These are phyloP conservation scores for Euwallacea fornicatus DNA, from an alignment of 1,140 invertebrate species.

Conservation along the genomic window DNA sequence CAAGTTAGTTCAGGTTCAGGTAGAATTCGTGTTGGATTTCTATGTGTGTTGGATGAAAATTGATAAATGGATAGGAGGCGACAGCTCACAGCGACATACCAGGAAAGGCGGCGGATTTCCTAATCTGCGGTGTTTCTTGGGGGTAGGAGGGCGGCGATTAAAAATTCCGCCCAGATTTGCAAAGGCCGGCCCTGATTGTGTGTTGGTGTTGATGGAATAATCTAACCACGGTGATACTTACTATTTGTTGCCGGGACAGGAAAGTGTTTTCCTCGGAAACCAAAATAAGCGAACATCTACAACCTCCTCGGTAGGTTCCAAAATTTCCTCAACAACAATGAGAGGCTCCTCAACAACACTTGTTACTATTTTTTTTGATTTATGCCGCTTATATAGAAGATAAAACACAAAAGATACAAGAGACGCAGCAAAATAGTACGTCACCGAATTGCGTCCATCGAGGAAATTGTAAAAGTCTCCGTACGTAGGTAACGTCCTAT, in stretches of 20 bases:
- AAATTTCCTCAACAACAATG: slow-evolving; percentile 9
- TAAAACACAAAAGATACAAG: slow-evolving; percentile 23
- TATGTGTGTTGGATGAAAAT: too few relatives aligned
- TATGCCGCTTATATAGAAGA: slow-evolving; percentile 23
- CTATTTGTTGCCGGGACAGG: slow-evolving; percentile 27
- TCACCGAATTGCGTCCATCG: slow-evolving; percentile 13
- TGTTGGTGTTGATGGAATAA: too few relatives aligned
- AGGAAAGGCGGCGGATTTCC: too few relatives aligned
- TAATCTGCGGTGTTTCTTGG: too few relatives aligned
- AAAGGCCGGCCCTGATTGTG: too few relatives aligned
- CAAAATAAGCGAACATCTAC: slow-evolving; percentile 8
- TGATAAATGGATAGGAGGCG: too few relatives aligned
- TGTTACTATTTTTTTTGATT: slow-evolving; percentile 4
- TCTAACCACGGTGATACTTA: slow-evolving; percentile 12
- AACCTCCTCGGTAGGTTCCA: slow-evolving; percentile 5
- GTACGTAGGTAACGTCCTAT: slow-evolving; percentile 13
- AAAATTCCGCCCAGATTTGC: too few relatives aligned
- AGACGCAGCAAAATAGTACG: slow-evolving; percentile 15
- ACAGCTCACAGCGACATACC: too few relatives aligned
- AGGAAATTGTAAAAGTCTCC: slow-evolving; percentile 11
- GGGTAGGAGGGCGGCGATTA: too few relatives aligned
- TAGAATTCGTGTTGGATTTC: too few relatives aligned
- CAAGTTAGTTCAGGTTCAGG: too few relatives aligned
- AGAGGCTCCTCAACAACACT: not conserved
- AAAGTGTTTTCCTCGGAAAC: slow-evolving; percentile 32